Conservation (phyloP, 1,140 invertebrate species). For the Neotoxoptera formosana region DNA sequence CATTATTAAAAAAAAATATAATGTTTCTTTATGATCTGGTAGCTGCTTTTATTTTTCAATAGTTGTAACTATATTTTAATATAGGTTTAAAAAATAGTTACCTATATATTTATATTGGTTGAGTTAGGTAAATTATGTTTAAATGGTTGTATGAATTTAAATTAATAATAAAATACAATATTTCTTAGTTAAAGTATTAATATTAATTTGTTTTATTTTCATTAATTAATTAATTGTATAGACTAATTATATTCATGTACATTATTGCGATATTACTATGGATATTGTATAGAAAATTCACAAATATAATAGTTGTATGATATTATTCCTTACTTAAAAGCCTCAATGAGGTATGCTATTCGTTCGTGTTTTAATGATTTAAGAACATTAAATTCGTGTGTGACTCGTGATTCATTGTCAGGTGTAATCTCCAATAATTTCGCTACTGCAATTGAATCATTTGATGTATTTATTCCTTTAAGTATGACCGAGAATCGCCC, state of each 20-base stretch:
- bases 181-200: too few species aligned
- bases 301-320: background rate
- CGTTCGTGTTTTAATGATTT: conserved; percentile 83
- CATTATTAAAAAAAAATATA: too few species aligned
- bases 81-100: background rate
- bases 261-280: background rate
- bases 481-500: conserved; percentile 86
- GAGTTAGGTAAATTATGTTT: background rate
- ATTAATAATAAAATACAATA: too few species aligned
- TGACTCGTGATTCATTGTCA: conserved; percentile 72
- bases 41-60: background rate
- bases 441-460: conserved; percentile 76
- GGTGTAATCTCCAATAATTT: conserved; percentile 79
- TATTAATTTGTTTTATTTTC: too few species aligned
- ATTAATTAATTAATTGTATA: background rate
- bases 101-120: too few species aligned
- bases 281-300: background rate
- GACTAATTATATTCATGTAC: background rate
- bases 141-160: background rate
- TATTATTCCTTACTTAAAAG: conserved; percentile 68
- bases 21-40: background rate
- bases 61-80: background rate
- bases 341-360: conserved; percentile 77
- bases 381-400: conserved; percentile 83
- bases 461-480: conserved; percentile 80